Percentiles rank a stretch among this genome's conserved stretches.
These are phyloP conservation scores for Cyclopterus lumpus DNA, from an alignment of 2,797 vertebrate species.

Conservation along the genomic window DNA sequence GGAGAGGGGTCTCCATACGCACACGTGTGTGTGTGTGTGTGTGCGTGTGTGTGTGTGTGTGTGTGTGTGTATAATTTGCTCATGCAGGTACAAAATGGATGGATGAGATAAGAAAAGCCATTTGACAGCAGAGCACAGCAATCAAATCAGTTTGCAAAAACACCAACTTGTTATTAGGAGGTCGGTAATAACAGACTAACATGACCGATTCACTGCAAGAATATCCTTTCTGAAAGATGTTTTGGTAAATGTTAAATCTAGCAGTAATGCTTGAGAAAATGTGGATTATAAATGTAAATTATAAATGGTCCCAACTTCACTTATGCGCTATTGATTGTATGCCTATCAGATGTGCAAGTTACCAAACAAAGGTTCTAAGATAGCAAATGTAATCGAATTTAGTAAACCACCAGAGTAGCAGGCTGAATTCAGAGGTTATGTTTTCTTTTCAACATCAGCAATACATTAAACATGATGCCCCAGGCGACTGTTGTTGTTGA, in stretches of 20 bases:
- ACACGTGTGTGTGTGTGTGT: constrained; percentile 24
- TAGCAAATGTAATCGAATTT: background rate
- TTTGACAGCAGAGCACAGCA: constrained; percentile 36
- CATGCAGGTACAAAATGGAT: constrained; percentile 45
- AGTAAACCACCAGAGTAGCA: background rate
- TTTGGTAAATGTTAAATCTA: background rate
- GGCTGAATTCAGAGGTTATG: background rate
- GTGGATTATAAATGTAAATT: background rate
- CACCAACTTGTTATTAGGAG: constrained; percentile 32
- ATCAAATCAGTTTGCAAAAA: constrained; percentile 42
- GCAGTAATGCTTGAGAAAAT: background rate
- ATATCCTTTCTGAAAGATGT: background rate
- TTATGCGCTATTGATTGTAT: background rate
- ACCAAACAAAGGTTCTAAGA: background rate
- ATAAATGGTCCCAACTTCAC: background rate
- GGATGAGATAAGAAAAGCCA: constrained; percentile 41
- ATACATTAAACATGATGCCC: constrained; percentile 15
- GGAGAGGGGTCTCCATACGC: constrained; percentile 28
- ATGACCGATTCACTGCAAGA: background rate
- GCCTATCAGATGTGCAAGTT: background rate
- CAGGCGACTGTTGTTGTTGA: background rate
- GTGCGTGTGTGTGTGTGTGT: constrained; percentile 23
- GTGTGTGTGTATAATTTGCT: constrained; percentile 37
- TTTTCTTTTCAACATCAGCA: constrained; percentile 14
- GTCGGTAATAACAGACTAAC: background rate